phyloP scores from a whole-genome alignment of 2,113 vertebrate genomes.

The Pleuronectes platessa region DNA sequence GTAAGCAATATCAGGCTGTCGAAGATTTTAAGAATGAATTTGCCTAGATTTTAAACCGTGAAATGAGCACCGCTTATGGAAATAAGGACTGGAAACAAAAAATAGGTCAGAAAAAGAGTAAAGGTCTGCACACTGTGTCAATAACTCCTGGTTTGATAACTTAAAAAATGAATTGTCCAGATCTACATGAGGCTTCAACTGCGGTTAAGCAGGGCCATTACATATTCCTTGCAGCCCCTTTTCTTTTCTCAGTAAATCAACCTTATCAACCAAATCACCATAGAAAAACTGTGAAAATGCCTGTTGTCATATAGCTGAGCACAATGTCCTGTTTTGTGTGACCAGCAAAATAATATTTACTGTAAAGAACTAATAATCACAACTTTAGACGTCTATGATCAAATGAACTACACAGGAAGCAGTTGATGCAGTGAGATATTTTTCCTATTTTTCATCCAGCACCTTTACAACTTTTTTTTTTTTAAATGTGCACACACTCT shows the following conservation, averaged over 20 bases:
- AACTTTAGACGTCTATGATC: neutral
- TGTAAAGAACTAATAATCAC: neutral
- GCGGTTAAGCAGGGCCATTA: neutral
- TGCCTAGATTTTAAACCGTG: conserved; percentile 3
- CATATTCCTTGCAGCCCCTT: too few relatives aligned
- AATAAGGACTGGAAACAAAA: conserved; percentile 10
- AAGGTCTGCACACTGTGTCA: conserved; percentile 25
- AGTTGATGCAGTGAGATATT: neutral
- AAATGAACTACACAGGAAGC: neutral
- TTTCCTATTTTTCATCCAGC: conserved; percentile 6
- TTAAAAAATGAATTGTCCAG: neutral
- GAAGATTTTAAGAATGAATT: conserved; percentile 15
- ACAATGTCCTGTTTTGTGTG: neutral
- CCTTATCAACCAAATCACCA: neutral
- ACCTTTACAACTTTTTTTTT: conserved; percentile 3
- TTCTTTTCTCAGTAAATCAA: neutral
- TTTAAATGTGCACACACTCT: neutral
- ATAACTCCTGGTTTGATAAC: neutral
- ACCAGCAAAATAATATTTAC: neutral
- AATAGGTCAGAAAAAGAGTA: neutral
- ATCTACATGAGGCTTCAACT: neutral
- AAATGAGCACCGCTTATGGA: neutral
- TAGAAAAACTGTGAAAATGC: too few relatives aligned
- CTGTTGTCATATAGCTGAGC: too few relatives aligned
- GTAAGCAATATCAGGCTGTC: neutral